These are phyloP conservation scores for Nasonia longicornis DNA, from an alignment of 1,140 invertebrate species.

Conservation along the genomic window DNA sequence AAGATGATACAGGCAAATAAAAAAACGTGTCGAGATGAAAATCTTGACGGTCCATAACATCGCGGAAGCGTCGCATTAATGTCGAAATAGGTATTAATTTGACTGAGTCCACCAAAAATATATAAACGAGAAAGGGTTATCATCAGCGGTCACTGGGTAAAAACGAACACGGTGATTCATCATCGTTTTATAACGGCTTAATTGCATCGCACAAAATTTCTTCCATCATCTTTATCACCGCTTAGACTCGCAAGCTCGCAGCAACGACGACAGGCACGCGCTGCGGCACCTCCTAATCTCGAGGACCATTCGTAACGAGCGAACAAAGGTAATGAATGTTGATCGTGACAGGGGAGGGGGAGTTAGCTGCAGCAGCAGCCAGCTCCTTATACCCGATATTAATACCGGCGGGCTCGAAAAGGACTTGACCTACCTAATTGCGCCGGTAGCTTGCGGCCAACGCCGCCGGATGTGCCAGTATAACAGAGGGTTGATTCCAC, in stretches of 20 bases:
- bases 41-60: too few relatives aligned
- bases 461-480: too few relatives aligned
- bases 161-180: background rate
- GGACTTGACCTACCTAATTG: slow-evolving; percentile 3
- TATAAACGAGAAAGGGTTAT: background rate
- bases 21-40: background rate
- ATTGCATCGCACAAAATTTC: background rate
- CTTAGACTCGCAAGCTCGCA: too few relatives aligned
- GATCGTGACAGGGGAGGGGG: background rate
- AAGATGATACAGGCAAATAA: background rate
- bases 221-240: background rate
- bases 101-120: background rate
- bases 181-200: slow-evolving; percentile 1
- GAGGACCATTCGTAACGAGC: slow-evolving; percentile 11
- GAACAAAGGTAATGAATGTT: slow-evolving; percentile 36
- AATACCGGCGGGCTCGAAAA: too few relatives aligned
- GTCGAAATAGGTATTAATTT: background rate
- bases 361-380: background rate
- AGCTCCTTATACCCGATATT: background rate
- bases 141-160: too few relatives aligned
- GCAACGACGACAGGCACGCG: too few relatives aligned
- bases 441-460: background rate
- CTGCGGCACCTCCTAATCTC: background rate
- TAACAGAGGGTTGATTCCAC: too few relatives aligned
- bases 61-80: too few relatives aligned